Base-by-base conservation (phyloP, 2,888 invertebrate genomes). In the Nemoura dubitans region DNA sequence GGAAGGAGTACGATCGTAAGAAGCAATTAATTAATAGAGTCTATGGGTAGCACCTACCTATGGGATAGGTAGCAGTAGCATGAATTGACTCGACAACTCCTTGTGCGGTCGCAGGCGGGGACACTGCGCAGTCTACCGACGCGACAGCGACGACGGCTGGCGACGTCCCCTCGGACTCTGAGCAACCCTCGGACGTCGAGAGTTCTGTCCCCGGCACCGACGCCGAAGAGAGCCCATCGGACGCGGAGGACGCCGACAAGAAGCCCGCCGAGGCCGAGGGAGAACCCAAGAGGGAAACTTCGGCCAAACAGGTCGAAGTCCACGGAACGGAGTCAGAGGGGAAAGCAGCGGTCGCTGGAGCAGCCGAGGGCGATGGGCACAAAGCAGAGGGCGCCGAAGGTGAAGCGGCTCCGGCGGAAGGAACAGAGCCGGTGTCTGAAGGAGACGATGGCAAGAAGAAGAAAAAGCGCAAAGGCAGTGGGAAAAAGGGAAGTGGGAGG, bases 341-440 rank as follows among this genome's bases (percentile, higher is more conserved):
- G 59, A 14, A 59, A 21, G 59, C 2, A 59, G 16, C 59, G 2
- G 59, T 21, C 59, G 59, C 21, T 1, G 59, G 14, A 59, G 59
- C 59, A 16, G 21, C 59, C 14, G 59, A 10, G 14, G 36, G 10
- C 36, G 36, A 36, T 36, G 59, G 6, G 21, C 59, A 3, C 16
- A 59, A 59, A 59, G 59, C 2, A 21, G 59, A 21, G 59, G 59
- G 59, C 3, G 21, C 59, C 2, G 59, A 59, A 21, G 59, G 59
- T 21, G 89, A 88, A 86, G 89, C 89, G 85, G 89, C 88, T 27
- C 89, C 89, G 89, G 91, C 91, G 86, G 92, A 91, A 87, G 91
- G 90, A 85, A 29, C 81, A 0, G 10, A 0, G n/a, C 29, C 25
- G 7, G 29, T 6, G 27, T 3, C 6, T 81, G 91, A 91, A 86